A percentile compares a stretch with the other conserved stretches of the same genome.
Conservation (phyloP, 2,888 invertebrate genomes). For the Ectobius pallidus region DNA sequence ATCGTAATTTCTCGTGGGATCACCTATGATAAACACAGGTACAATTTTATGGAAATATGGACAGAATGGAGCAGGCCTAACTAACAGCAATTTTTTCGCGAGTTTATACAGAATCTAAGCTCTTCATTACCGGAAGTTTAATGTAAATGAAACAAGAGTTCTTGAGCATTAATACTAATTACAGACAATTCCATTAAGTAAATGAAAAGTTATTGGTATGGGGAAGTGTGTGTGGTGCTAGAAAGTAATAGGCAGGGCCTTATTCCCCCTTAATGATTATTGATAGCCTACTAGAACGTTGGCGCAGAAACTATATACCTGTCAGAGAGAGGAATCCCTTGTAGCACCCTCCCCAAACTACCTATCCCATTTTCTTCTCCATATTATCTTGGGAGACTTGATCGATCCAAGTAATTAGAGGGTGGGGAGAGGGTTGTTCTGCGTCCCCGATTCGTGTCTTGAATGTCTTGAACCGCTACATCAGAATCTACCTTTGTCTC, state of each 20-base stretch:
- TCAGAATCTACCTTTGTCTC: not conserved
- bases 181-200: not conserved
- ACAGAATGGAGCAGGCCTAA: too few species aligned
- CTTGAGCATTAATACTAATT: not conserved
- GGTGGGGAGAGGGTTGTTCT: not conserved
- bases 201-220: not conserved
- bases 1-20: too few species aligned
- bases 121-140: too few species aligned
- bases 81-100: too few species aligned
- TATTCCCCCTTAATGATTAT: not conserved
- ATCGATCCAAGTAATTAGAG: slow-evolving; percentile 10
- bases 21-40: too few species aligned
- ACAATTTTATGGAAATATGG: too few species aligned
- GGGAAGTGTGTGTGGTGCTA: not conserved
- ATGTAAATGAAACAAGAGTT: not conserved
- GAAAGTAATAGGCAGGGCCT: not conserved
- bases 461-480: not conserved
- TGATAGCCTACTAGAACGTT: not conserved
- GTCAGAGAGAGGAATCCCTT: not conserved
- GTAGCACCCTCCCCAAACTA: not conserved
- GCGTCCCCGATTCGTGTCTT: slow-evolving; percentile 7
- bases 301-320: not conserved
- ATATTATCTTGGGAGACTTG: not conserved
- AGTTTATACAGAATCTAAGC: too few species aligned
- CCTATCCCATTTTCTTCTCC: not conserved